A percentile compares a stretch with the other conserved stretches of the same genome.
phyloP scores from a whole-genome alignment of 2,113 vertebrate genomes.

The Melierax canorus region DNA sequence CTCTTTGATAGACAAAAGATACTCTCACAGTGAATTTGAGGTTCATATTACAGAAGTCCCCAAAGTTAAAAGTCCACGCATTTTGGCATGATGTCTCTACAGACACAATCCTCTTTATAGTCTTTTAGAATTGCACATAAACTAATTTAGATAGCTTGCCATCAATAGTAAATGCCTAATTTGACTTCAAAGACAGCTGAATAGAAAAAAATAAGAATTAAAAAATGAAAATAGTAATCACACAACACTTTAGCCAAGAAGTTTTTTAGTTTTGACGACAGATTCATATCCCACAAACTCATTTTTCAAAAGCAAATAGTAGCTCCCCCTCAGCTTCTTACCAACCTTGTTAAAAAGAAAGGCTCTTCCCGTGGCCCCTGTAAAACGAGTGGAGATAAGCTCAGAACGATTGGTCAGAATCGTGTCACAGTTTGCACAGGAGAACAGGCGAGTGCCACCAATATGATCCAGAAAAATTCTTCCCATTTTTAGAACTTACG shows the following conservation, averaged over 20 bases:
- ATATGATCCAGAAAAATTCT: constrained; percentile 98
- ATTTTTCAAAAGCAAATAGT: not conserved
- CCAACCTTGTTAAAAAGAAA: constrained; percentile 98
- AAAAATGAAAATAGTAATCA: not conserved
- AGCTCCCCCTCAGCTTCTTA: not conserved
- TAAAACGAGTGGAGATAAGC: constrained; percentile 97
- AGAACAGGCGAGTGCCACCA: constrained; percentile 96
- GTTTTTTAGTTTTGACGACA: not conserved
- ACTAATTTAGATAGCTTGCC: not conserved
- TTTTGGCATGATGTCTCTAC: not conserved
- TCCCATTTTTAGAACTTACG: constrained; percentile 79
- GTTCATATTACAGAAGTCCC: not conserved
- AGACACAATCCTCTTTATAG: not conserved
- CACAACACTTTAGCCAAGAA: not conserved
- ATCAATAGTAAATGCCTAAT: not conserved
- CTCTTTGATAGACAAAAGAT: not conserved
- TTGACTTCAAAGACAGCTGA: not conserved
- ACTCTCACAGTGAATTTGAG: not conserved
- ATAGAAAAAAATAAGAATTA: not conserved
- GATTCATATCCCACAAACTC: not conserved
- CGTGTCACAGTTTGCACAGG: constrained; percentile 96
- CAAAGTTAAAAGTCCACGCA: not conserved
- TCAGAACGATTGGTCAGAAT: constrained; percentile 96
- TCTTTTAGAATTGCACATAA: not conserved
- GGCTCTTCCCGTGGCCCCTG: constrained; percentile 93